Base-by-base conservation (phyloP, 2,888 invertebrate species). In the Acronicta alni region DNA sequence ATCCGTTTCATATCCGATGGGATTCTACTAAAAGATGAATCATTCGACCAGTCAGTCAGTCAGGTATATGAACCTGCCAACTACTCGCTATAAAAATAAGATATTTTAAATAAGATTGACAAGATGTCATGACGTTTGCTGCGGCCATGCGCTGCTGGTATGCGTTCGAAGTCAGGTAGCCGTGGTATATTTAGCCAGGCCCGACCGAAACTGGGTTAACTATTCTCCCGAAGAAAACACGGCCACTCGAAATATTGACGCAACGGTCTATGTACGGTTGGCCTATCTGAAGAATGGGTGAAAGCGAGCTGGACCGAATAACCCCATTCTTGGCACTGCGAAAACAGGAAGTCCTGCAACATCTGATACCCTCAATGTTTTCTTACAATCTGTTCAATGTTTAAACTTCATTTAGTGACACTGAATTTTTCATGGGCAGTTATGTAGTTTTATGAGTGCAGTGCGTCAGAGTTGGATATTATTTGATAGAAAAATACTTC, bases 141-240 rank as follows among this genome's bases (percentile, higher is more conserved):
- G 70, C 57, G 77, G 51, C 59, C 60, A 52, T 59, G 49, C 59
- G 61, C 74, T 71, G 65, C 79, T 71, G 73, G 81, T 77, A 78
- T 82, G 84, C 82, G 84, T 68, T 73, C 75, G 76, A 77, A 81
- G 89, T 85, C 92, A 92, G 92, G 92, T 92, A 90, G 84, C 82
- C 74, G 67, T 52, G 69, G 68, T 87, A 87, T 87, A 84, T 87
- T 85, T 87, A 87, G 83, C 78, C 76, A 77, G 79, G 77, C 86
- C 83, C 81, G 79, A 68, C 70, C 62, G 85, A 87, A 93, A 87
- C 86, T 93, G 87, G 93, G 93, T 93, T 93, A 93, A 91, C 92
- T 92, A 92, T 92, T 91, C 85, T 85, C 87, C 86, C 84, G 84
- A 86, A 88, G 55, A 88, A 89, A 90, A 91, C 85, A 87, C 86